A percentile compares a stretch with the other conserved stretches of the same genome.
These are phyloP conservation scores for Sebastes aleutianus DNA, from an alignment of 2,797 vertebrate genomes.

Conservation along the genomic window DNA sequence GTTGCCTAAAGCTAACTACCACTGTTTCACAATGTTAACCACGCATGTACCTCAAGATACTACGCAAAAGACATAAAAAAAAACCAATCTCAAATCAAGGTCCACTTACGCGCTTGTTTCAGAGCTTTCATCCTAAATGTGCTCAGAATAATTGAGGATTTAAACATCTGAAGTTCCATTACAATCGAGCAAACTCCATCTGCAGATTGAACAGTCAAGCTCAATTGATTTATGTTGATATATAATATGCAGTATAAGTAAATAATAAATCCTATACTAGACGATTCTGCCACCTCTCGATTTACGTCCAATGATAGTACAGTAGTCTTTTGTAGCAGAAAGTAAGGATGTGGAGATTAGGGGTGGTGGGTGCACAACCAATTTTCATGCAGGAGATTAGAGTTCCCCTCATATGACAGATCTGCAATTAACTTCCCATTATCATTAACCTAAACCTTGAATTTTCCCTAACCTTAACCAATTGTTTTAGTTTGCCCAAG, in stretches of 20 bases:
- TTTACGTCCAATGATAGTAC: not conserved
- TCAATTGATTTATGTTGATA: not conserved
- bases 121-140: not conserved
- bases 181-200: not conserved
- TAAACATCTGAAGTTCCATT: not conserved
- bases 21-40: no score
- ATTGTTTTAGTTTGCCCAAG: no score
- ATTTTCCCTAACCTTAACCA: no score
- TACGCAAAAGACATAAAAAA: not conserved
- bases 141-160: not conserved
- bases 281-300: not conserved
- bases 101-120: not conserved
- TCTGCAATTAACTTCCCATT: no score
- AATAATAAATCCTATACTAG: not conserved
- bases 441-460: no score
- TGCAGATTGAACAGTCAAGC: not conserved
- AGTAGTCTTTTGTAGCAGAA: no score
- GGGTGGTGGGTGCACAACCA: no score
- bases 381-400: no score
- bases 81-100: no score
- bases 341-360: no score
- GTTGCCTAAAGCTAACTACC: not conserved
- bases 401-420: no score
- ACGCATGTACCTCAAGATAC: fast-evolving
- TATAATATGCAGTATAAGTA: not conserved